A percentile compares a stretch with the other conserved stretches of the same genome.
Evolutionary conservation across 2,797 vertebrate genomes (phyloP).

Genomic region (Spinus olivaceus): DNA sequence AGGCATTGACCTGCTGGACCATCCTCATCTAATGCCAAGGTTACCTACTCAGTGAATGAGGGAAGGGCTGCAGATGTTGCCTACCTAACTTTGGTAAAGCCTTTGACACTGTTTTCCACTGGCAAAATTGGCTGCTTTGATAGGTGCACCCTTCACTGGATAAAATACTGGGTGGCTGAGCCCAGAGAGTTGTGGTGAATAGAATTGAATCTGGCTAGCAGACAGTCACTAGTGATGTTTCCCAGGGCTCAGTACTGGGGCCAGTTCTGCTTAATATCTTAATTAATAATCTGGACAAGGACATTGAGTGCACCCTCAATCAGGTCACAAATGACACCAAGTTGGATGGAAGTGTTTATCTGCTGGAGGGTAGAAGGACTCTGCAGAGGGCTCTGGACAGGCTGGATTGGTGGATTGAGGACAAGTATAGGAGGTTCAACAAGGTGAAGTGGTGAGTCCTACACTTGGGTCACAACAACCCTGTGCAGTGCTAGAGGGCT

Average conservation of each 20-base stretch:
- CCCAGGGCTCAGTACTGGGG: not conserved
- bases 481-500: not conserved
- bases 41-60: not conserved
- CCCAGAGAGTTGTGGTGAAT: not conserved
- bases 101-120: not conserved
- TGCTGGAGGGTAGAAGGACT: not conserved
- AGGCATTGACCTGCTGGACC: not conserved
- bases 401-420: not conserved
- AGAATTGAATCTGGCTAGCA: not conserved
- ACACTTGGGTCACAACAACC: not conserved
- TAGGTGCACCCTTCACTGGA: not conserved
- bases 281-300: too few relatives aligned
- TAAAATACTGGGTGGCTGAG: not conserved
- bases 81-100: not conserved
- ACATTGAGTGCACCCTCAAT: not conserved
- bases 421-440: not conserved
- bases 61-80: not conserved
- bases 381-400: not conserved
- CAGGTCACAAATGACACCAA: not conserved
- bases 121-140: not conserved
- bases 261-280: not conserved
- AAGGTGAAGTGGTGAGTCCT: not conserved
- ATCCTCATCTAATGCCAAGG: not conserved
- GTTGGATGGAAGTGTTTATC: not conserved
- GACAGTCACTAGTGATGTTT: not conserved